Percentiles rank a stretch among this genome's conserved stretches.
Conservation (phyloP, 2,113 vertebrate genomes). For the Rhagologus leucostigma region DNA sequence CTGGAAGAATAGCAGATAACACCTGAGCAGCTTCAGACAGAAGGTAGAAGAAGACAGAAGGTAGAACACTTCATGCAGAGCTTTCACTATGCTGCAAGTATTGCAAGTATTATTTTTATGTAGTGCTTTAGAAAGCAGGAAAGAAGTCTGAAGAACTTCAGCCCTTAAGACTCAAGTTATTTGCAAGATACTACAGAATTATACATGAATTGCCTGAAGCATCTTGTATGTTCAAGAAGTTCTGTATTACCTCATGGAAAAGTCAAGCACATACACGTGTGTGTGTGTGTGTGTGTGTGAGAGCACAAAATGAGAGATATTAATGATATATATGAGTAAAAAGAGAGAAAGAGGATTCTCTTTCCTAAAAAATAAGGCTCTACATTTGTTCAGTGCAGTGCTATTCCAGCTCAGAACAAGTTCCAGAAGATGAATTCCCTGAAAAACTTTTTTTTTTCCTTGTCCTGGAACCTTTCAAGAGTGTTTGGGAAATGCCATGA, state of each 20-base stretch:
- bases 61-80: background rate
- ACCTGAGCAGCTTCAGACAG: background rate
- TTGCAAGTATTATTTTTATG: fast-evolving
- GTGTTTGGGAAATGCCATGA: background rate
- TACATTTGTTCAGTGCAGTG: background rate
- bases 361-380: background rate
- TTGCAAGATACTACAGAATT: background rate
- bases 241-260: background rate
- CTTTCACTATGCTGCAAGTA: background rate
- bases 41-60: background rate
- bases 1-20: background rate
- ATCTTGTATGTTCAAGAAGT: background rate
- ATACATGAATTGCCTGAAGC: background rate
- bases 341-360: background rate
- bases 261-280: background rate
- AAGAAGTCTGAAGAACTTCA: background rate
- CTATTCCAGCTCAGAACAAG: background rate
- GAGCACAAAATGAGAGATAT: background rate
- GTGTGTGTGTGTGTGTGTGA: background rate
- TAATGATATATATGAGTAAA: background rate
- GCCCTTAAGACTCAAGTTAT: background rate
- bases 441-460: background rate
- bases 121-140: background rate
- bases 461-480: background rate
- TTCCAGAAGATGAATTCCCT: background rate